phyloP scores from a whole-genome alignment of 2,113 vertebrate species.

The Climacteris rufus region DNA sequence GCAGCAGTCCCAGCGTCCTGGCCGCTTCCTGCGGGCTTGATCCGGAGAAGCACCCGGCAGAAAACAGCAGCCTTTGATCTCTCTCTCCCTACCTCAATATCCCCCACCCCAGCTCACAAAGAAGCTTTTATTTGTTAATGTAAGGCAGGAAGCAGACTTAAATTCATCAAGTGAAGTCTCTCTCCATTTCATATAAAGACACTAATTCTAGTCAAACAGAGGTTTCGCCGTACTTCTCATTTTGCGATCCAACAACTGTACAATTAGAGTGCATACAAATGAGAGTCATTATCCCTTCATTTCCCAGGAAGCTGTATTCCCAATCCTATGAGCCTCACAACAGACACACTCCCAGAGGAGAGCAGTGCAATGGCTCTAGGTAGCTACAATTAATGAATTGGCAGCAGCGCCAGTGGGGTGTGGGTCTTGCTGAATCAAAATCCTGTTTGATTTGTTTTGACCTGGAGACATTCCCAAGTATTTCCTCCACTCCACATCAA shows the following conservation, averaged over 20 bases:
- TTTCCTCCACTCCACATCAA: not conserved
- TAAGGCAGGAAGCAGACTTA: not conserved
- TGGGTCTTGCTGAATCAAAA: not conserved
- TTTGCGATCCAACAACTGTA: not conserved
- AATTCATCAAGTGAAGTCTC: not conserved
- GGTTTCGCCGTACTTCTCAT: not conserved
- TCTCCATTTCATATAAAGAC: not conserved
- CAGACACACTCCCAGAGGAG: not conserved
- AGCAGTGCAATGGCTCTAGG: not conserved
- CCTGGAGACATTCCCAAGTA: not conserved
- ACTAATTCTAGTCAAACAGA: not conserved
- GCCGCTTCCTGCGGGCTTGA: not conserved
- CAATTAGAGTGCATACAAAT: not conserved
- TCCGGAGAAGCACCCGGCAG: not conserved
- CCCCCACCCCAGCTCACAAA: not conserved
- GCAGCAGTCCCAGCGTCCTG: not conserved
- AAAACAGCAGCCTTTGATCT: not conserved
- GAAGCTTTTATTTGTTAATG: not conserved
- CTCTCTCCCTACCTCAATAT: not conserved
- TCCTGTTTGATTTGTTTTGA: not conserved
- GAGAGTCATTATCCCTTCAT: not conserved
- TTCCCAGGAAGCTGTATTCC: not conserved
- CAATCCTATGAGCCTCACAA: not conserved
- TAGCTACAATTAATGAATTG: not conserved
- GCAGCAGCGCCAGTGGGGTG: not conserved